A percentile compares a stretch with the other conserved stretches of the same genome.
These are phyloP conservation scores for Nanorana parkeri DNA, from an alignment of 2,113 vertebrate species.

Conservation along the genomic window DNA sequence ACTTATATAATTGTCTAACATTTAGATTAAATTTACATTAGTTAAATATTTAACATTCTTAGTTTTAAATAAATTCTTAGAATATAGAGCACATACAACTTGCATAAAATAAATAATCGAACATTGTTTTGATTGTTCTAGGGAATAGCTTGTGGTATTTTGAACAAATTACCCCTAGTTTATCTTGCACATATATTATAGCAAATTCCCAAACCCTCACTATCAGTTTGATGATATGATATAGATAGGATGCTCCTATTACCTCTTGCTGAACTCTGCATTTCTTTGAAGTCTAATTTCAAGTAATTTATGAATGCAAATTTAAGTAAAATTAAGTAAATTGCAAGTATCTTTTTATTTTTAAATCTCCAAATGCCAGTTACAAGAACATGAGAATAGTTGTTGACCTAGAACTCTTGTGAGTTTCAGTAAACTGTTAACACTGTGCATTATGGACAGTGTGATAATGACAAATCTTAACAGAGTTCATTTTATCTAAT, in stretches of 20 bases:
- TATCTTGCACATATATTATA: constrained; percentile 11
- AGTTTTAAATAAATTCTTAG: background rate
- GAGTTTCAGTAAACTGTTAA: constrained; percentile 23
- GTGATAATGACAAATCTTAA: too few species aligned
- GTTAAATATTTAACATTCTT: too few species aligned
- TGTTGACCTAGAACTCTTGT: constrained; percentile 9
- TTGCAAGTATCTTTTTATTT: constrained; percentile 39
- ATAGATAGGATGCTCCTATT: constrained; percentile 33
- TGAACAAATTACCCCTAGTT: constrained; percentile 45
- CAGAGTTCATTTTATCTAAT: too few species aligned
- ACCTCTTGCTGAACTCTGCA: constrained; percentile 44
- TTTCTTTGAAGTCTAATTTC: constrained; percentile 46
- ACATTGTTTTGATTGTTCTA: constrained; percentile 37
- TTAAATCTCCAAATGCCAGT: constrained; percentile 26
- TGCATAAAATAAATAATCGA: constrained; percentile 41
- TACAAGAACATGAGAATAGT: constrained; percentile 11
- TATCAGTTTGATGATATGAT: constrained; percentile 8
- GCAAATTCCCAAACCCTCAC: constrained; percentile 32
- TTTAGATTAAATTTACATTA: too few species aligned
- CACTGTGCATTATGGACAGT: background rate
- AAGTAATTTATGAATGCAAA: constrained; percentile 49
- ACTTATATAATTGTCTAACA: too few species aligned
- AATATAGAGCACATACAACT: background rate
- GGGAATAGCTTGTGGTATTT: constrained; percentile 34
- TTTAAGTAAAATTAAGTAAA: constrained; percentile 45